phyloP scores from a whole-genome alignment of 2,888 invertebrate genomes.

The Zygothrica quintamaculata region DNA sequence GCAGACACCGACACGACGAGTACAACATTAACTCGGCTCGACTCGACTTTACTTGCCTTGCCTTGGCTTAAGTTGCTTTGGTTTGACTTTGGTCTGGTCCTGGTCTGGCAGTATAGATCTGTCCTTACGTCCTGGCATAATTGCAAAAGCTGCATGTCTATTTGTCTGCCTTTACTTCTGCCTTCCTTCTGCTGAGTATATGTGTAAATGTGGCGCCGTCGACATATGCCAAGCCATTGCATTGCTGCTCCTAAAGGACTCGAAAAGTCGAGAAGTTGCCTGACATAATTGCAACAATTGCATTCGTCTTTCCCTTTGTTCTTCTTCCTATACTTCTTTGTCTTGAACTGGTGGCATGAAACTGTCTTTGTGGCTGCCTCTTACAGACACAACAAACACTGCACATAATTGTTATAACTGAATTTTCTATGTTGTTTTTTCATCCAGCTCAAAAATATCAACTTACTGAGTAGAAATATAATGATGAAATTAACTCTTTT shows the following conservation, averaged over 20 bases:
- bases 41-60: constrained; percentile 20
- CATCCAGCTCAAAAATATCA: constrained; percentile 2
- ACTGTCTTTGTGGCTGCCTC: constrained; percentile 28
- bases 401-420: constrained; percentile 47
- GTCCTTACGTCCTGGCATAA: constrained; percentile 38
- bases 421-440: constrained; percentile 29
- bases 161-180: constrained; percentile 29
- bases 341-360: constrained; percentile 10
- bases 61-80: constrained; percentile 15
- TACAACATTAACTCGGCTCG: constrained; percentile 60
- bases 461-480: constrained; percentile 6
- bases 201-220: constrained; percentile 1
- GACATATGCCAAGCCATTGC: constrained; percentile 34
- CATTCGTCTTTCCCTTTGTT: constrained; percentile 39
- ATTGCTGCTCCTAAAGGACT: constrained; percentile 15
- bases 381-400: constrained; percentile 43
- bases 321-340: constrained; percentile 27
- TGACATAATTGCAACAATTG: constrained; percentile 74
- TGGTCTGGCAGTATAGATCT: constrained; percentile 39
- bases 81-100: constrained; percentile 10
- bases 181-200: constrained; percentile 2
- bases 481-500: too few species aligned
- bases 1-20: constrained; percentile 37
- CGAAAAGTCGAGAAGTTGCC: constrained; percentile 48
- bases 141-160: constrained; percentile 50